A percentile compares a stretch with the other conserved stretches of the same genome.
Conservation (phyloP, 2,888 invertebrate species). For the Coelogynopora nodosa region DNA sequence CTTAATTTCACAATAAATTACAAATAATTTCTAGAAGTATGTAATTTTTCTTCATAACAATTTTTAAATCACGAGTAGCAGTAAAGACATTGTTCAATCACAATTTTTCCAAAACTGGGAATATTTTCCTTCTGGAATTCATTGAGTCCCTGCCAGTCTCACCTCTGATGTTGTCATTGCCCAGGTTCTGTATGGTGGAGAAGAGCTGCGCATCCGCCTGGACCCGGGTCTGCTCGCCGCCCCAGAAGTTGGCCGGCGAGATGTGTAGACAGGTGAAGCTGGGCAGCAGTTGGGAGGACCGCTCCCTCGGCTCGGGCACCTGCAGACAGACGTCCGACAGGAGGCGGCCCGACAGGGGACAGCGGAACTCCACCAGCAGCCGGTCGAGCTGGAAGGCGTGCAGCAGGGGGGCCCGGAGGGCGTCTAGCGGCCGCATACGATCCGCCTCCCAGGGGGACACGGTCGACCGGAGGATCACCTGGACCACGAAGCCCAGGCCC, state of each 20-base stretch:
- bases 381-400: conserved; percentile 72
- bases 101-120: too few species aligned
- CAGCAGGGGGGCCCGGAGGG: conserved; percentile 81
- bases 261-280: conserved; percentile 84
- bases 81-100: too few species aligned
- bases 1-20: too few species aligned
- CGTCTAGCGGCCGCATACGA: conserved; percentile 75
- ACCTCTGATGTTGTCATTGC: background rate
- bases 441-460: conserved; percentile 82
- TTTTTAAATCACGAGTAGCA: too few species aligned
- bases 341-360: conserved; percentile 53
- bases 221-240: conserved; percentile 52
- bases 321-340: conserved; percentile 79
- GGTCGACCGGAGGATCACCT: conserved; percentile 64
- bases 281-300: conserved; percentile 71
- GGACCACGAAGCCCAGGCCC: conserved; percentile 65
- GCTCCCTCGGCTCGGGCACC: conserved; percentile 67
- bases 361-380: conserved; percentile 2
- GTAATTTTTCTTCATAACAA: too few species aligned
- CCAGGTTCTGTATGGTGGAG: background rate
- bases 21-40: too few species aligned
- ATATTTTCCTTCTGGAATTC: too few species aligned
- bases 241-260: conserved; percentile 91
- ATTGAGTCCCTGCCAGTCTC: too few species aligned
- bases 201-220: background rate